Base-by-base conservation (phyloP, 2,888 invertebrate species). In the Carpatolechia fugitivella region DNA sequence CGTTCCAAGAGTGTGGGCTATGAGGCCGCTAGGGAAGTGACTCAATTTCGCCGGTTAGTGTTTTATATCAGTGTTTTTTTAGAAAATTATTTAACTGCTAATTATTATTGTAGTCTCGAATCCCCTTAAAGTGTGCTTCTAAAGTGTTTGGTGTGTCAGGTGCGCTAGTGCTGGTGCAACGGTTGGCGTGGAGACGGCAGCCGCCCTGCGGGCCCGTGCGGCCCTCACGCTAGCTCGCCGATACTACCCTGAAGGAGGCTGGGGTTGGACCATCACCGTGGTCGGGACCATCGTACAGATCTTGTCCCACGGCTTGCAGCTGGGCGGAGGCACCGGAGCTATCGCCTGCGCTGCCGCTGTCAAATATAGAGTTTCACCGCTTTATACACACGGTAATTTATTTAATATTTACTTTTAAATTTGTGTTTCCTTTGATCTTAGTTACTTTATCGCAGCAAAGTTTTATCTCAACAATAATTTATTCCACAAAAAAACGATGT, bases 221-320 rank as follows among this genome's bases (percentile, higher is more conserved):
- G 91, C 93, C 8, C 87, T 93, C 52, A 91, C 94, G 46, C 89
- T 94, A 46, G 93, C 93, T 55, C 91, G 94, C 31, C 94, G 96
- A 66, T 96, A 96, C 85, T 96, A 96, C 80, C 96, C 96, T 3
- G 96, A 96, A 85, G 96, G 96, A 2, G 96, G 96, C 11, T 96
- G 96, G 96, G 96, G 96, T 13, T 96, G 95, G 95, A 92, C 95
- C 51, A 92, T 96, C 57, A 93, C 94, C 48, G 91, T 93, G 52
- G 95, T 95, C 61, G 93, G 94, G 20, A 91, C 94, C 24, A 82
- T 95, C 56, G 94, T 95, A 18, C 94, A 96, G 75, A 84, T 95
- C 52, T 83, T 96, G 50, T 93, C 93, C 49, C 94, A 95, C 68
- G 96, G 96, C 6, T 82, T 96, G 53, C 96, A 96, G 73, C 91